Percentiles rank a stretch among this genome's conserved stretches.
Evolutionary conservation across 37 sponge, comb jelly and placozoan genomes (phyloP).

Genomic region (Geodia barretti): DNA sequence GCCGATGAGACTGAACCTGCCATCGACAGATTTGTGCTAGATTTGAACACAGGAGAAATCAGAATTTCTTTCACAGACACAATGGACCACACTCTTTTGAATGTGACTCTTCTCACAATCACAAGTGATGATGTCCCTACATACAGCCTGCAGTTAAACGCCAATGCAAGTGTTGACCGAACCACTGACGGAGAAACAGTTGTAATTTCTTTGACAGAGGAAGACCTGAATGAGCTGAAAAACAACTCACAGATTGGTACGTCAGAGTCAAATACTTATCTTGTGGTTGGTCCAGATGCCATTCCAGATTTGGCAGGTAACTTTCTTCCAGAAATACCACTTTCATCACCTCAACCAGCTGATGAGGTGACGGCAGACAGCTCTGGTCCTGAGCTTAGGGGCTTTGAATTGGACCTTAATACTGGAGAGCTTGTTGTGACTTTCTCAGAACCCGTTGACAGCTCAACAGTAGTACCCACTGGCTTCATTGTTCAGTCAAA

Average conservation of each 20-base stretch:
- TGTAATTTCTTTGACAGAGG: slow-evolving; percentile 1
- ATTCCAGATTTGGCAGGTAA: slow-evolving; percentile 81
- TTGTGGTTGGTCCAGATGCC: slow-evolving; percentile 49
- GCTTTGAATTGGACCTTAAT: slow-evolving; percentile 70
- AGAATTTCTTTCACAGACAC: slow-evolving; percentile 83
- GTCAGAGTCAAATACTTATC: slow-evolving; percentile 45
- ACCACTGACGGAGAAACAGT: slow-evolving; percentile 66
- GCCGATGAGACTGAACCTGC: slow-evolving; percentile 61
- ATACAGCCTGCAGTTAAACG: not conserved
- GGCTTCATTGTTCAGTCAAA: slow-evolving; percentile 68
- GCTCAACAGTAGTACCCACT: slow-evolving; percentile 25
- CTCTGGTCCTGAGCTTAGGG: slow-evolving; percentile 54
- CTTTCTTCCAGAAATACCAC: slow-evolving; percentile 31
- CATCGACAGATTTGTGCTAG: slow-evolving; percentile 60
- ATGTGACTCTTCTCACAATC: slow-evolving; percentile 47
- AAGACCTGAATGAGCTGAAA: slow-evolving; percentile 74
- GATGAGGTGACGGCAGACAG: slow-evolving; percentile 47
- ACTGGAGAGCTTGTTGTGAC: slow-evolving; percentile 59
- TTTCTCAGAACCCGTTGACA: slow-evolving; percentile 77
- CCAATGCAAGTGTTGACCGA: slow-evolving; percentile 21
- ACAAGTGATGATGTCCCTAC: slow-evolving; percentile 8
- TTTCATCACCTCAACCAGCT: slow-evolving; percentile 33
- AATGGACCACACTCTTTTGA: slow-evolving; percentile 48
- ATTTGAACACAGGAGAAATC: slow-evolving; percentile 63
- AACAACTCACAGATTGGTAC: slow-evolving; percentile 61